These are phyloP conservation scores for Prolemur simus DNA, from an alignment of 2,113 vertebrate genomes.

Conservation along the genomic window DNA sequence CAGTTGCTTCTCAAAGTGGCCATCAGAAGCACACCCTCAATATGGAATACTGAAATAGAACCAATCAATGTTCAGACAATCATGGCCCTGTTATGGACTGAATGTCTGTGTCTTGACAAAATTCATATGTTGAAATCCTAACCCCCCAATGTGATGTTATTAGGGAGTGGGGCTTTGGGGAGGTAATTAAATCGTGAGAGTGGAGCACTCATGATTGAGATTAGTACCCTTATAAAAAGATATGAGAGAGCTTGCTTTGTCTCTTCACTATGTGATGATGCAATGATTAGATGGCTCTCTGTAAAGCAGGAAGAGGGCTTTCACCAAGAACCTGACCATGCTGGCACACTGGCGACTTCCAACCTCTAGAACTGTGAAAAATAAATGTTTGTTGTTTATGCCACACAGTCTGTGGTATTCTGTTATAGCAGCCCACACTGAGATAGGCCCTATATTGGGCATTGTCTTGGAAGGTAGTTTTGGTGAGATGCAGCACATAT, in stretches of 20 bases:
- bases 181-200: too few relatives aligned
- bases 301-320: neutral
- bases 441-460: neutral
- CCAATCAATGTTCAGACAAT: neutral
- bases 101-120: neutral
- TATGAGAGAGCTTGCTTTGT: neutral
- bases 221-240: neutral
- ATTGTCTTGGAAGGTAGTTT: neutral
- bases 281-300: too few relatives aligned
- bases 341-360: neutral
- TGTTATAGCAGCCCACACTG: neutral
- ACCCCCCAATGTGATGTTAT: neutral
- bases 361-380: neutral
- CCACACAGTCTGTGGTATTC: neutral
- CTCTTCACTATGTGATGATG: neutral
- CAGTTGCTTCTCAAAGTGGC: neutral
- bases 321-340: neutral
- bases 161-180: neutral
- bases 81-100: neutral
- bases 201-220: neutral
- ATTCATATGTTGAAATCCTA: neutral
- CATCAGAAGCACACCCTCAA: neutral
- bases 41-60: neutral
- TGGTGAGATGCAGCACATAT: neutral
- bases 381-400: neutral